Evolutionary conservation across 2,797 vertebrate species (phyloP), one percentile per base, ranked within the genome.

Genomic region (Trematomus bernacchii): DNA sequence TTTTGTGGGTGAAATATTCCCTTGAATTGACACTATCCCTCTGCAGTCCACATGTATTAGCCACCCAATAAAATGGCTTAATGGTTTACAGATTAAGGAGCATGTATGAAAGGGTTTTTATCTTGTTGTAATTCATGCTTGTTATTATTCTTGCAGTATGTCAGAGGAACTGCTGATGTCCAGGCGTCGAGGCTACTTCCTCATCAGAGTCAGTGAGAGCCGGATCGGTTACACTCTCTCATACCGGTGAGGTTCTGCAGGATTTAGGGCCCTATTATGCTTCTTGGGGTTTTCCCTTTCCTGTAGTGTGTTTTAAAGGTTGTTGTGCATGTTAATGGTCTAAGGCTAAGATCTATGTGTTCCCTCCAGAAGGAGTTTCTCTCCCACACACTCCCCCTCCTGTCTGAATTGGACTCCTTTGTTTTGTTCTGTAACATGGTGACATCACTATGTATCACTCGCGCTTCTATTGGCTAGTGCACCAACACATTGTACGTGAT

Each of bases 171-270:
- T 95, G 47, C 87, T 98, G 33, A 87, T 88, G 51, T 15, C 74
- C 46, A 95, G 94, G 50, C 91, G 93, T 0, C 79, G 65, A 0
- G 97, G 96, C 1, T 92, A 93, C 90, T 97, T 97, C 90, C 96
- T 98, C 44, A 91, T 98, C 70, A 90, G 96, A 72, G 93, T 96
- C 73, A 95, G 96, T 11, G 95, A 97, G 88, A 97, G 93, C 86
- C 93, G 96, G 61, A 90, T 94, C 66, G 96, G 97, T 67, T 97
- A 96, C 91, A 95, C 96, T 0, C 92, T 97, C 7, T 96, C 97
- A 0, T 95, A 95, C 84, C 95, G 92, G 96, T 97, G 87, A 93
- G 90, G 86, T 52, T 67, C 71, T 68, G 27, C 18, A 27, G 3
- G n/a, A 57, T n/a, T n/a, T n/a, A n/a, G n/a, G 27, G 27, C 27